A percentile compares a stretch with the other conserved stretches of the same genome.
phyloP scores from a whole-genome alignment of 2,888 invertebrate genomes.

The Leucania comma region DNA sequence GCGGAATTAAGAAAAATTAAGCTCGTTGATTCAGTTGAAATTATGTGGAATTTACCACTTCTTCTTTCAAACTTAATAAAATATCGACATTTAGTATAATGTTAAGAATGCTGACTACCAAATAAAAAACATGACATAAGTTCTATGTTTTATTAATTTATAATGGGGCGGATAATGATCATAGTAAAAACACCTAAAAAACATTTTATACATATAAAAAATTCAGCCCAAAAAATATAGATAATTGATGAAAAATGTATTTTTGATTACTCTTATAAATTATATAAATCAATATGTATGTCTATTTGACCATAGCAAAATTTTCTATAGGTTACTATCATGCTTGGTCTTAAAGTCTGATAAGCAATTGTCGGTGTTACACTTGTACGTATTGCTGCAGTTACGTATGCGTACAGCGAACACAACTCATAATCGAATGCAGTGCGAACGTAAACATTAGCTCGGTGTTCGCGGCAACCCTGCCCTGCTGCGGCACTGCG shows the following conservation, averaged over 20 bases:
- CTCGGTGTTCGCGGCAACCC: constrained; percentile 88
- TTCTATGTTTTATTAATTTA: not conserved
- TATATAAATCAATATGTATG: not conserved
- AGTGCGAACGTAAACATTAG: constrained; percentile 87
- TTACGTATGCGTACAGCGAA: constrained; percentile 65
- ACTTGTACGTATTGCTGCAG: constrained; percentile 55
- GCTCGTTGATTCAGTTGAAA: not conserved
- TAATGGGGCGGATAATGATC: not conserved
- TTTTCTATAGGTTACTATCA: constrained; percentile 5
- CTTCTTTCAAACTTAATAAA: constrained; percentile 1
- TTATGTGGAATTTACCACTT: not conserved
- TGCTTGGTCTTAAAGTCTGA: constrained; percentile 15
- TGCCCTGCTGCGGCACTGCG: constrained; percentile 92
- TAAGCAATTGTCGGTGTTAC: constrained; percentile 38
- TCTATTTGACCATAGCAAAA: not conserved
- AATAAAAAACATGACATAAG: not conserved
- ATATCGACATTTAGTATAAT: not conserved
- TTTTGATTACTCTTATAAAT: not conserved
- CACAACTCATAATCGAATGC: constrained; percentile 76
- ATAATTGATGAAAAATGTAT: not conserved
- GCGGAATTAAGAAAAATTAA: not conserved
- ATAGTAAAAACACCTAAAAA: not conserved
- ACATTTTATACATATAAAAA: not conserved
- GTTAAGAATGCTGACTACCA: not conserved
- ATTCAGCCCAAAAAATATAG: not conserved